Evolutionary conservation across 1,140 invertebrate species (phyloP).

Genomic region (Glossosoma conforme): DNA sequence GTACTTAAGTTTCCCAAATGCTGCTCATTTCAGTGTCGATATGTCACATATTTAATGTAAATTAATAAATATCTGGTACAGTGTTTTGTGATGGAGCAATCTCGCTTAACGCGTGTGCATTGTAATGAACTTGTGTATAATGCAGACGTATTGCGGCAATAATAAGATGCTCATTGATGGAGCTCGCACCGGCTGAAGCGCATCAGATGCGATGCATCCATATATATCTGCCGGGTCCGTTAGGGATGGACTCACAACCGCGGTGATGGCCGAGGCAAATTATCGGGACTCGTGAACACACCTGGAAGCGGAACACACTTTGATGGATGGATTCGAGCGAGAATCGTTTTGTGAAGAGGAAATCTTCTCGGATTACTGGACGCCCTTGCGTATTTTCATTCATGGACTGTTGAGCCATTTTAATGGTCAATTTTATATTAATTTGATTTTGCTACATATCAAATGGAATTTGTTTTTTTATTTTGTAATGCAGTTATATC

Average conservation of each 20-base stretch:
- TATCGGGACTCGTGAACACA: no score
- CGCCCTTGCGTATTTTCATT: no score
- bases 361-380: no score
- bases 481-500: no score
- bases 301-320: no score
- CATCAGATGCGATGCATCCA: not conserved
- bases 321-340: no score
- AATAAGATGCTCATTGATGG: slow-evolving; percentile 9
- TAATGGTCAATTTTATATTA: no score
- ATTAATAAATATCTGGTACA: not conserved
- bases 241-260: not conserved
- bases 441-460: no score
- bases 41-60: slow-evolving; percentile 1
- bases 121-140: slow-evolving; percentile 6
- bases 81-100: not conserved
- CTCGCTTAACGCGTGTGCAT: slow-evolving; percentile 10
- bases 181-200: slow-evolving; percentile 7
- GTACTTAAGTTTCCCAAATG: not conserved
- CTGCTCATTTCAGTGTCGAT: not conserved
- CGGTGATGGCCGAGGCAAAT: slow-evolving; percentile 4
- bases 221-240: not conserved
- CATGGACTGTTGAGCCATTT: no score
- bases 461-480: no score
- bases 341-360: no score
- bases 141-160: slow-evolving; percentile 6